Evolutionary conservation across 2,888 invertebrate species (phyloP), one percentile per base, ranked within the genome.

Genomic region (Erebia ligea): DNA sequence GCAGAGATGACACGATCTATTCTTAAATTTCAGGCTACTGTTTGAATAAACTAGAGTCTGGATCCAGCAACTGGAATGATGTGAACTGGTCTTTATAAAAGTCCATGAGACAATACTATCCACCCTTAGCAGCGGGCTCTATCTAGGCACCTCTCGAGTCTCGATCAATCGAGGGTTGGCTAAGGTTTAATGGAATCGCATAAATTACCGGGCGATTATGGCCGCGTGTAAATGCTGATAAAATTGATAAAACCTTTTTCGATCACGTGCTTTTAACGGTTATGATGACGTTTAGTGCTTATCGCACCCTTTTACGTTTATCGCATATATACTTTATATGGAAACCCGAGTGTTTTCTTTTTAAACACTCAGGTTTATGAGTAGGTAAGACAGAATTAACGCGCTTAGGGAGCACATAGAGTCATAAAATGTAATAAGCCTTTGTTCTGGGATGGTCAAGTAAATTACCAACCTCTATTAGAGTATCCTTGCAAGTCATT

Each of bases 31-130:
- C 34, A 6, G 6, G 1, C 5, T 34, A 6, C 34, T 34, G 34
- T 34, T 45, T 45, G 13, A 45, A 45, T 45, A 45, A 45, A 45
- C 45, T n/a, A n/a, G n/a, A n/a, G n/a, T n/a, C n/a, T 45, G 45
- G 45, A 45, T 45, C 3, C 13, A 45, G 11, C 2, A 11, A 45
- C 45, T 45, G 45, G 45, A 13, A 45, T 45, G 13, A 45, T 45
- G 45, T 45, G 45, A 13, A 45, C 45, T 13, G 45, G 45, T 85
- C 81, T 84, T 85, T 85, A 86, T 86, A 84, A 76, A 71, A 78
- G 77, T 76, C 78, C 79, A 75, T 76, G 75, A 75, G 76, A 77
- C 80, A 81, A 81, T 81, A 80, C 79, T 75, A 73, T 68, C 74
- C 56, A 75, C 34, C 34, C 34, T 34, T 76, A 72, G 67, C 72